phyloP scores from a whole-genome alignment of 2,888 invertebrate species.

The Rotaria macrura region DNA sequence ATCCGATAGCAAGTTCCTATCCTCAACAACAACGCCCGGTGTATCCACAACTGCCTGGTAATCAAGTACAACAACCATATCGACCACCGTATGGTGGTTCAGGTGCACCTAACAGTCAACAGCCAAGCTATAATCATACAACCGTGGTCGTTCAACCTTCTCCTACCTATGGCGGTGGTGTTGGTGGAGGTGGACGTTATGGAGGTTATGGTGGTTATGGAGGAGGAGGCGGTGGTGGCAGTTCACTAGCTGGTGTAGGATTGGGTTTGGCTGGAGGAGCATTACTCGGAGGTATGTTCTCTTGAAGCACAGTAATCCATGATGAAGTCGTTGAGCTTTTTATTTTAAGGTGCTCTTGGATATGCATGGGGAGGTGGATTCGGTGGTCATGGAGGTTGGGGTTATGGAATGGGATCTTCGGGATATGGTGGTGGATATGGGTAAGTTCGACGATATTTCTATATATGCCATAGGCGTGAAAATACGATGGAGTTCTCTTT shows the following conservation, averaged over 20 bases:
- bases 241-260: not conserved
- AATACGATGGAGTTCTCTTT: not conserved
- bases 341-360: slow-evolving; percentile 22
- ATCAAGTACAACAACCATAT: slow-evolving; percentile 8
- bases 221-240: not conserved
- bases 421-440: not conserved
- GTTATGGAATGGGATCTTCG: not conserved
- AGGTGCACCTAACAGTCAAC: not conserved
- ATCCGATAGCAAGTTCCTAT: not conserved
- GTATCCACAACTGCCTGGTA: not conserved
- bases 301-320: not conserved
- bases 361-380: slow-evolving; percentile 30
- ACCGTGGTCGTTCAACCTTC: slow-evolving; percentile 28
- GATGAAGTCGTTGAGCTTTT: no score
- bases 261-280: slow-evolving; percentile 9
- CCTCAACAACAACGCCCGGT: not conserved
- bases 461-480: no score
- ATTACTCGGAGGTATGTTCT: not conserved
- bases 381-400: slow-evolving; percentile 24
- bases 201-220: slow-evolving; percentile 24
- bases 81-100: not conserved
- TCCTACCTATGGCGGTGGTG: not conserved
- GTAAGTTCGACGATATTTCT: not conserved
- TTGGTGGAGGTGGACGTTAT: slow-evolving; percentile 19
- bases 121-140: slow-evolving; percentile 17